Evolutionary conservation across 2,113 vertebrate genomes (phyloP).

Genomic region (Platysternon megacephalum): DNA sequence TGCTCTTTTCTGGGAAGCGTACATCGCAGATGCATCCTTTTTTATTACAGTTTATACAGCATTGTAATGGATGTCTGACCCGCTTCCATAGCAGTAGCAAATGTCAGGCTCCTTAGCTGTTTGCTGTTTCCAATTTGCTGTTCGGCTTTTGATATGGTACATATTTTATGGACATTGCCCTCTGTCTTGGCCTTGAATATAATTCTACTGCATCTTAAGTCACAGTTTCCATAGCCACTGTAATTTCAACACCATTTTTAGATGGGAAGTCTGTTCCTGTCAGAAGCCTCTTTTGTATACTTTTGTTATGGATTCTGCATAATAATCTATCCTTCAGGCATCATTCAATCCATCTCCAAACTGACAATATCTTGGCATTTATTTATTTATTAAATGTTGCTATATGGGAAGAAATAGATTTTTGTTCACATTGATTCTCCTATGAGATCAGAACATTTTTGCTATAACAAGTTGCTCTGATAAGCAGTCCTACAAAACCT

Average conservation of each 20-base stretch:
- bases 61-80: background rate
- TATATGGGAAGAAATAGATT: background rate
- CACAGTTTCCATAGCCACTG: background rate
- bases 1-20: background rate
- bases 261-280: background rate
- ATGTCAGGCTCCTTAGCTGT: conserved; percentile 14
- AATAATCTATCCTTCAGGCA: background rate
- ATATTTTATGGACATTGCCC: background rate
- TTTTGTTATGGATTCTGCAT: background rate
- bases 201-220: background rate
- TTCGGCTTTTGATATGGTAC: conserved; percentile 8
- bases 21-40: conserved; percentile 12
- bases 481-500: background rate
- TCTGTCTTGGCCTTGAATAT: background rate
- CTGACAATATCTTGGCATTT: fast-evolving
- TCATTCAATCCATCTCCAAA: background rate
- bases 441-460: background rate
- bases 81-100: background rate
- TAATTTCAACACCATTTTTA: background rate
- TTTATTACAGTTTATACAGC: background rate
- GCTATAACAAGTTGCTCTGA: background rate
- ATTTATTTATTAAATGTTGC: fast-evolving
- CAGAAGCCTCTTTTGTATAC: background rate
- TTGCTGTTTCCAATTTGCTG: conserved; percentile 26
- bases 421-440: background rate